Evolutionary conservation across 2,888 invertebrate species (phyloP), one percentile per base, ranked within the genome.

Genomic region (Asteroscopus sphinx): DNA sequence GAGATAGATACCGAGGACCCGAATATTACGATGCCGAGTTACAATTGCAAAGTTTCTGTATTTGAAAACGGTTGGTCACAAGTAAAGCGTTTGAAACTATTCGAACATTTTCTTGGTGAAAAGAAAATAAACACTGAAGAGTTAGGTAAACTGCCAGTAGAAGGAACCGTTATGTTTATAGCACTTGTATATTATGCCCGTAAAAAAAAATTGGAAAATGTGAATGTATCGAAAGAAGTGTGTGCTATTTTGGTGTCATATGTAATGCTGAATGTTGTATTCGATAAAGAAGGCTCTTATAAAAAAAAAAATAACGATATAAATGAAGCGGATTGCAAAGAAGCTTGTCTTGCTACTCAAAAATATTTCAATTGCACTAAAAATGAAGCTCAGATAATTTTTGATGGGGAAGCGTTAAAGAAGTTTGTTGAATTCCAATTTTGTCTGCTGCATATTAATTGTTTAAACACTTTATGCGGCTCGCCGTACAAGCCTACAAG

Each of bases 51-150:
- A 9, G 7, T 48, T 6, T 25, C 77, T 46, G 77, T 81, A 3
- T 87, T 87, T 46, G 81, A 82, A 69, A 83, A 83, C 37, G 87
- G 86, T 0, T 86, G 86, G 86, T 55, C 55, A 2, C 1, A 57
- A 6, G 16, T 72, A 21, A 54, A 57, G 13, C 2, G n/a, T 13
- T 49, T 56, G 30, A 46, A 45, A 13, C 42, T 76, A 4, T 74
- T 76, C 2, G 61, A 74, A 9, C 42, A 66, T 33, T 74, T 74
- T 35, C 28, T 74, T n/a, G 15, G 0, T 0, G 49, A 48, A 12
- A 69, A 59, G 39, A 0, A 44, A 8, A 66, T 83, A 11, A 54
- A 66, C 2, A 47, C 41, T 9, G 46, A 69, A 6, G 11, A 15
- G 4, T 36, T 87, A 4, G 15, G 70, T 0, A 17, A 51, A 8